These are phyloP conservation scores for Cettia cetti DNA, from an alignment of 2,113 vertebrate genomes.

Conservation along the genomic window DNA sequence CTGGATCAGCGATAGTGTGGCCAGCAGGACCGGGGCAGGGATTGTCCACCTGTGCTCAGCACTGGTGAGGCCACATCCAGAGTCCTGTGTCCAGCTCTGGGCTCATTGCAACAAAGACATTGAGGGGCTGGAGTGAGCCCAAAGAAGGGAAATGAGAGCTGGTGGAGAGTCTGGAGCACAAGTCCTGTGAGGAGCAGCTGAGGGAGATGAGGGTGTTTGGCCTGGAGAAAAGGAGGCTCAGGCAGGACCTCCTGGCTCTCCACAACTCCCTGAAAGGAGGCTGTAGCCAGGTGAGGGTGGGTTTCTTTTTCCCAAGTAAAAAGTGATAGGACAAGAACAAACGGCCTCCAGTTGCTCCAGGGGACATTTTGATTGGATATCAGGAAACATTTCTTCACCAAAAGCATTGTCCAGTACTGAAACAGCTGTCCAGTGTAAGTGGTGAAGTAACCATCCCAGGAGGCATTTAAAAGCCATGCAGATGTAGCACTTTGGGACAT, in stretches of 20 bases:
- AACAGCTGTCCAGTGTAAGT: neutral
- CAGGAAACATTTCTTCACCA: neutral
- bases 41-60: neutral
- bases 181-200: accelerated
- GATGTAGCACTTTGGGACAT: neutral
- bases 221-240: neutral
- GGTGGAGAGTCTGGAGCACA: neutral
- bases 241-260: accelerated
- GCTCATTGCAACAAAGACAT: neutral
- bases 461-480: neutral
- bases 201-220: accelerated
- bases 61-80: accelerated
- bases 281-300: accelerated
- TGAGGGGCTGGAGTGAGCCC: accelerated
- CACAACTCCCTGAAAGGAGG: neutral
- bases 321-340: neutral
- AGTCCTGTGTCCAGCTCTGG: neutral
- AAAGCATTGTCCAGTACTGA: neutral
- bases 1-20: accelerated
- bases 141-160: neutral
- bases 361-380: neutral
- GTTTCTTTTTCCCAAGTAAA: neutral
- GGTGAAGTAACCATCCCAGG: neutral
- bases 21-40: neutral
- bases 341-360: neutral